phyloP scores from a whole-genome alignment of 2,888 invertebrate genomes.

The Dryobota labecula region DNA sequence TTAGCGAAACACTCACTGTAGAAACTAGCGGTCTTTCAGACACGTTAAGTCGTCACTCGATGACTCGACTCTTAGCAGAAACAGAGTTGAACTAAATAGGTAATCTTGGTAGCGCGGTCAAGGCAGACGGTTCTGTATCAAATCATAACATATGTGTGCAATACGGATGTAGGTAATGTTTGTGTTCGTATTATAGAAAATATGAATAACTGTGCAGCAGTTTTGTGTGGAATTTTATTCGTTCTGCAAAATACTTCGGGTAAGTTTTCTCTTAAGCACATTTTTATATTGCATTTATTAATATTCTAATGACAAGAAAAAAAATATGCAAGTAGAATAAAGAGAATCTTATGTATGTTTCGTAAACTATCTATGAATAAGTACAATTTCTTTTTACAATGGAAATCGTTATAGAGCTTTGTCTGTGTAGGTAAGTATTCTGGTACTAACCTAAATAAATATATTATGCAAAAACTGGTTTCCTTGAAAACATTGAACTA shows the following conservation, averaged over 20 bases:
- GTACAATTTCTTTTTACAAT: neutral
- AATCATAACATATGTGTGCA: conserved; percentile 38
- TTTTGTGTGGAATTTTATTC: conserved; percentile 59
- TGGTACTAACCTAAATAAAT: too few species aligned
- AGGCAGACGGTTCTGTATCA: conserved; percentile 55
- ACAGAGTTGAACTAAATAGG: conserved; percentile 35
- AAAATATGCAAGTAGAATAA: neutral
- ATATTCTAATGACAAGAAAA: neutral
- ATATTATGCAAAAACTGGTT: conserved; percentile 1
- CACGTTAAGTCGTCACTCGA: conserved; percentile 10
- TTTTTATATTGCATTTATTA: neutral
- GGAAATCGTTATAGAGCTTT: too few species aligned
- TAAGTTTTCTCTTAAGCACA: conserved; percentile 40
- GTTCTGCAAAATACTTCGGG: conserved; percentile 52
- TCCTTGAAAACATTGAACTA: neutral
- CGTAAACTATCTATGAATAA: too few species aligned
- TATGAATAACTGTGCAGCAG: conserved; percentile 54
- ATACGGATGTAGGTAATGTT: conserved; percentile 44
- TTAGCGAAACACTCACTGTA: conserved; percentile 15
- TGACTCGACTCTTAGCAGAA: conserved; percentile 38
- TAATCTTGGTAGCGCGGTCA: conserved; percentile 60
- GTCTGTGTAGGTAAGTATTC: too few species aligned
- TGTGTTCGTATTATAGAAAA: conserved; percentile 22
- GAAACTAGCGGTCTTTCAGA: conserved; percentile 17
- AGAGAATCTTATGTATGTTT: too few species aligned